phyloP scores from a whole-genome alignment of 2,888 invertebrate genomes.

The Drosophila nigricruria region DNA sequence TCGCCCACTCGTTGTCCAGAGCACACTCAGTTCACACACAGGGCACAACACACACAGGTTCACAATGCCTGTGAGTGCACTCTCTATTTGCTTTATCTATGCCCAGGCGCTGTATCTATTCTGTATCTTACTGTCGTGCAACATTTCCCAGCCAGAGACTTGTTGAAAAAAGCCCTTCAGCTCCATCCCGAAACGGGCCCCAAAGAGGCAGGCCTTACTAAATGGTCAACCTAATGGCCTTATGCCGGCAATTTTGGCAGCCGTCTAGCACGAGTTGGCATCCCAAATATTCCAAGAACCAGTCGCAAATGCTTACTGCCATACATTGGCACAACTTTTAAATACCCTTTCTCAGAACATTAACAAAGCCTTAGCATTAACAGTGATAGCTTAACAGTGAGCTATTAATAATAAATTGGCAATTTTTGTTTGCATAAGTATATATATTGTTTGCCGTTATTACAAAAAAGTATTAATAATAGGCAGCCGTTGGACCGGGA shows the following conservation, averaged over 20 bases:
- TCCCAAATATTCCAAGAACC: constrained; percentile 55
- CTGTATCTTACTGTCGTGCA: constrained; percentile 15
- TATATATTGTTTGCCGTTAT: neutral
- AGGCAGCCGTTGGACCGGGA: too few relatives aligned
- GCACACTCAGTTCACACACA: constrained; percentile 34
- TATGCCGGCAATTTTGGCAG: constrained; percentile 38
- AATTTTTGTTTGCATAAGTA: neutral
- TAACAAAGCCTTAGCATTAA: neutral
- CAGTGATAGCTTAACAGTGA: neutral
- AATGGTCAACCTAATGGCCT: constrained; percentile 38
- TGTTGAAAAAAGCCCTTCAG: constrained; percentile 29
- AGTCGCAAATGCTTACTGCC: constrained; percentile 38
- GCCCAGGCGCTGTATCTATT: constrained; percentile 26
- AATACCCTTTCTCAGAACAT: constrained; percentile 16
- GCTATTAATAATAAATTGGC: neutral
- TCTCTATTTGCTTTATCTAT: constrained; percentile 73
- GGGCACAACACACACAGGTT: constrained; percentile 40
- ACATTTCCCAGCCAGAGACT: constrained; percentile 48
- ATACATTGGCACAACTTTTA: neutral
- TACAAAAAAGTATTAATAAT: neutral
- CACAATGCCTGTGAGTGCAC: constrained; percentile 34
- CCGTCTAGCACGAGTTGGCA: constrained; percentile 66
- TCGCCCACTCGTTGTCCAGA: constrained; percentile 70
- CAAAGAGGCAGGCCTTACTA: constrained; percentile 24
- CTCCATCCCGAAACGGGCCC: neutral